Evolutionary conservation across 2,797 vertebrate species (phyloP).

Genomic region (Etheostoma perlongum): DNA sequence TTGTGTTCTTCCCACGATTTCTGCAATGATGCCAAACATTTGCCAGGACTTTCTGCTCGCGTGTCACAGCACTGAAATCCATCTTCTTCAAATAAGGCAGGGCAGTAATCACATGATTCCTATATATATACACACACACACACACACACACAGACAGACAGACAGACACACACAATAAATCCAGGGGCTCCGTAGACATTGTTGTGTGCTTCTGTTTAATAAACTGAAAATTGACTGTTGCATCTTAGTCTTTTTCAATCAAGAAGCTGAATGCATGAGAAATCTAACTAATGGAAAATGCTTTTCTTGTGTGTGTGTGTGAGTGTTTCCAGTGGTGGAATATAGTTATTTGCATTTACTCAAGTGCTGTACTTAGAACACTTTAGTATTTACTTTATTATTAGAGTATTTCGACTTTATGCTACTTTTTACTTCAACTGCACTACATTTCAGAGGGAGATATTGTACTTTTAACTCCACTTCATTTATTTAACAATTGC

Average conservation of each 20-base stretch:
- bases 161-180: conserved; percentile 3
- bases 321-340: no score
- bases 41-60: conserved; percentile 78
- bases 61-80: conserved; percentile 88
- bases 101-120: conserved; percentile 80
- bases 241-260: neutral
- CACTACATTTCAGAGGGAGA: neutral
- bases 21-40: conserved; percentile 70
- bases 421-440: no score
- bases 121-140: conserved; percentile 53
- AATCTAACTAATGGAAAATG: neutral
- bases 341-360: no score
- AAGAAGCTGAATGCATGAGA: neutral
- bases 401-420: neutral
- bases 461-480: no score
- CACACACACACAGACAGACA: conserved; percentile 28
- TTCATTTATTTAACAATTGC: no score
- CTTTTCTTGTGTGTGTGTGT: neutral
- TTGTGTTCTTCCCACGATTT: conserved; percentile 9
- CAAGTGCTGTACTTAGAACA: no score
- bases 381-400: no score
- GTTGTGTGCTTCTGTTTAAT: neutral
- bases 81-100: conserved; percentile 85
- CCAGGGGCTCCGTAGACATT: neutral
- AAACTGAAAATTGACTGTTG: neutral